Percentiles rank a stretch among this genome's conserved stretches.
Conservation (phyloP, 2,888 invertebrate species). For the Drosophila fungiperda region DNA sequence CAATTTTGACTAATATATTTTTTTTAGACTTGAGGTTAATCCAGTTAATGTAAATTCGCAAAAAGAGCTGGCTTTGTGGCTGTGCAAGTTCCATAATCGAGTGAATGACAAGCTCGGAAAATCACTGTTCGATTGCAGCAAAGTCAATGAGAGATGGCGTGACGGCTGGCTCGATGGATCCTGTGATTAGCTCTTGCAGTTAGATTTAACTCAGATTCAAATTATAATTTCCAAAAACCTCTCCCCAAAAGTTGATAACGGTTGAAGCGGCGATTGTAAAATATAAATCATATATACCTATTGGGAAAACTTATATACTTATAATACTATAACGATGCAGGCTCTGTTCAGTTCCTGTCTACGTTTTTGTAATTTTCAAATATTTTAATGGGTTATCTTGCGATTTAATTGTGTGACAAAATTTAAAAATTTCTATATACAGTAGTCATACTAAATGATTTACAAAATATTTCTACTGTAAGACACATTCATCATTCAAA, state of each 20-base stretch:
- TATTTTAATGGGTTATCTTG: neutral
- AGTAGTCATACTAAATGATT: neutral
- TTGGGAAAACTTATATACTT: neutral
- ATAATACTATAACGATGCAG: neutral
- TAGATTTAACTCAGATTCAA: neutral
- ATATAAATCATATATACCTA: neutral
- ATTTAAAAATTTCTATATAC: neutral
- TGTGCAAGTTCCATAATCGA: conserved; percentile 96
- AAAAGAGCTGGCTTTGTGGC: conserved; percentile 91
- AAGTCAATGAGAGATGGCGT: conserved; percentile 96
- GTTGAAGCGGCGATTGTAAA: neutral
- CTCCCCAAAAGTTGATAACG: neutral
- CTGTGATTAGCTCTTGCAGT: conserved; percentile 88
- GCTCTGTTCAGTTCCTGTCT: neutral
- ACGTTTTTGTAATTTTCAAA: neutral
- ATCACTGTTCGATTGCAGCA: conserved; percentile 94
- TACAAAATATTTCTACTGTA: neutral
- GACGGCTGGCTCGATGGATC: conserved; percentile 98
- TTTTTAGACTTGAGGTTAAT: conserved; percentile 88
- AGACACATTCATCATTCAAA: neutral
- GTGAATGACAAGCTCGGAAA: conserved; percentile 96
- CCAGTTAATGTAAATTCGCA: conserved; percentile 91
- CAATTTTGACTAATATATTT: neutral
- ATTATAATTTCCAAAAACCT: neutral
- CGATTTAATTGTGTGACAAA: neutral